Conservation (phyloP, 1,140 invertebrate genomes). For the Magallana ariakensis region DNA sequence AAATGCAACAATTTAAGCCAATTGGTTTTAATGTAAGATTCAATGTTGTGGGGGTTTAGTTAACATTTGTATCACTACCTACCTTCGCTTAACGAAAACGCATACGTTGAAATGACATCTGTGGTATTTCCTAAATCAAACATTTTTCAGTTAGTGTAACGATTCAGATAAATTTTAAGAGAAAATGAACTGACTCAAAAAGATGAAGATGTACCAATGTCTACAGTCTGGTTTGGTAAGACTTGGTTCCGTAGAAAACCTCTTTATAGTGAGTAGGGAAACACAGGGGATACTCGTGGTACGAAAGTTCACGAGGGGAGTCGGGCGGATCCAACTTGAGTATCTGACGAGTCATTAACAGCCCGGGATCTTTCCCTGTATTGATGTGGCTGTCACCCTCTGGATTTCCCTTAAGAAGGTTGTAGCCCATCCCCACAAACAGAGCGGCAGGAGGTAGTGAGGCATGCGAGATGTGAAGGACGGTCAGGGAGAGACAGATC, state of each 20-base stretch:
- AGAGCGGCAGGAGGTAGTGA: background rate
- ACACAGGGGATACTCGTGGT: constrained; percentile 2
- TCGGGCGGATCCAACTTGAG: constrained; percentile 3
- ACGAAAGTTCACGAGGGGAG: background rate
- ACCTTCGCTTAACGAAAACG: constrained; percentile 24
- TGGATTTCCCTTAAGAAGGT: background rate
- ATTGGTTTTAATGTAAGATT: too few species aligned
- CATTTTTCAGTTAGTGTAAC: too few species aligned
- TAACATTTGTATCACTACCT: background rate
- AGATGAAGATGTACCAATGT: background rate
- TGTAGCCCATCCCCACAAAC: constrained; percentile 23
- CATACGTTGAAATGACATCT: background rate
- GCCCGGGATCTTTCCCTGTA: background rate
- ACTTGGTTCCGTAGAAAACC: background rate
- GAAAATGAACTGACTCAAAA: too few species aligned
- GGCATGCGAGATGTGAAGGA: background rate
- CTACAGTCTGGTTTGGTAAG: constrained; percentile 17
- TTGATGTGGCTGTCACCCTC: constrained; percentile 11
- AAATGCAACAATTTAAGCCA: too few species aligned
- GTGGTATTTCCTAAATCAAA: constrained; percentile 12
- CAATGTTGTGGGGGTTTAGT: too few species aligned
- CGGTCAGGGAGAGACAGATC: background rate
- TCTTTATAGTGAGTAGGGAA: constrained; percentile 15
- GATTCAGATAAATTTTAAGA: too few species aligned
- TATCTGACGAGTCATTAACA: constrained; percentile 8